Base-by-base conservation (phyloP, 2,113 vertebrate species). In the Piprites chloris region DNA sequence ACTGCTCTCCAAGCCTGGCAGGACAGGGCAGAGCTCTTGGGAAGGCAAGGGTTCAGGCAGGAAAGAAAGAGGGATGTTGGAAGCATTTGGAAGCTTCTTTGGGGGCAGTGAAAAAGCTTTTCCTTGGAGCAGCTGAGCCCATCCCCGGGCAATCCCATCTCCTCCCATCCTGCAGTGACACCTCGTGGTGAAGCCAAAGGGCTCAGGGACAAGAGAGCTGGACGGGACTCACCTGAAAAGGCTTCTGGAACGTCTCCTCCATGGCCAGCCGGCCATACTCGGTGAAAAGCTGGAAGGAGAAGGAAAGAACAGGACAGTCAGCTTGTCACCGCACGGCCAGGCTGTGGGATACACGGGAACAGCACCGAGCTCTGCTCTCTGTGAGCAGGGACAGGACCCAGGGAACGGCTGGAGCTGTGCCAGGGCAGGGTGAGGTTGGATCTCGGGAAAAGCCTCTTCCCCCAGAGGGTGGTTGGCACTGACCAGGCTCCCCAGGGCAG, bases 231-330 rank as follows among this genome's bases (percentile, higher is more conserved):
- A 99, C 99, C 99, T 99, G 99, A 96, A 99, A 99, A 4, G 99
- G 99, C 95, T 99, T 99, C 93, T 99, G 98, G 95, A 99, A 99
- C 0, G 99, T 99, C 97, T 99, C 99, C 91, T 99, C 99, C 99
- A 99, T 99, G 32, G 99, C 99, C 87, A 99, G 97, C 83, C 99
- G 98, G 78, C 99, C 99, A 5, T 99, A 99, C 92, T 99, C 99
- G 2, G 99, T 99, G 96, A 99, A 99, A 47, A 99, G 99, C 99
- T 99, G 96, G 17, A 41, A 69, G 22, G 20, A 71, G 76, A 93
- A 95, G 69, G 41, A 85, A 67, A 93, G 39, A 28, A 76, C 6
- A 27, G 73, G 12, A 12, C 4, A 6, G 39, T 65, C 24, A 94
- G 84, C 15, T 7, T 21, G 67, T 5, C 27, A 17, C 46, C 37